These are phyloP conservation scores for Conger conger DNA, from an alignment of 2,113 vertebrate species.

Conservation along the genomic window DNA sequence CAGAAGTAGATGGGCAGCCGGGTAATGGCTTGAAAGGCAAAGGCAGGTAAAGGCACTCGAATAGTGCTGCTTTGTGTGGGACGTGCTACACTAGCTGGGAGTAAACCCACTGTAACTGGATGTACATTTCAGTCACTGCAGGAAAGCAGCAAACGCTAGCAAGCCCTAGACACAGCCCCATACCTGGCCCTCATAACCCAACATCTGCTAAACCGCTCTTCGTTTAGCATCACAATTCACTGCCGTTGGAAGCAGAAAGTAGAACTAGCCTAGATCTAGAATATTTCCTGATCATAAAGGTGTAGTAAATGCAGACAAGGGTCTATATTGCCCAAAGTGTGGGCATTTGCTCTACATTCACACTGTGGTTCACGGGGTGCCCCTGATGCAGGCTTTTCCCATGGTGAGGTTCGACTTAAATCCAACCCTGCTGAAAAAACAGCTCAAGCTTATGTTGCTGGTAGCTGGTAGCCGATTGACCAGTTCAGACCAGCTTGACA, in stretches of 20 bases:
- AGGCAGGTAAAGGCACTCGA: too few species aligned
- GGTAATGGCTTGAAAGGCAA: too few species aligned
- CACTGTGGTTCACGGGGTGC: slow-evolving; percentile 2
- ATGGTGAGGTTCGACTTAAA: neutral
- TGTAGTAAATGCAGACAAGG: neutral
- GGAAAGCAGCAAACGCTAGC: too few species aligned
- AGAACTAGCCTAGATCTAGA: neutral
- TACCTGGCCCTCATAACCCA: neutral
- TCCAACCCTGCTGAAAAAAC: too few species aligned
- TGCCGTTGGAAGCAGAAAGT: neutral
- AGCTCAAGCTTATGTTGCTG: too few species aligned
- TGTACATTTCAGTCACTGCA: too few species aligned
- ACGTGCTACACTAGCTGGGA: too few species aligned
- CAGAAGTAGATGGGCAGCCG: too few species aligned
- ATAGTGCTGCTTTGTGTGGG: too few species aligned
- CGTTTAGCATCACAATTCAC: neutral
- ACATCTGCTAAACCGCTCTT: neutral
- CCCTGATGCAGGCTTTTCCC: neutral
- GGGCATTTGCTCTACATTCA: neutral
- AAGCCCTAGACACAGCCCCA: neutral
- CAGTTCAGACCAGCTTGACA: too few species aligned
- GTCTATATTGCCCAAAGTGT: neutral
- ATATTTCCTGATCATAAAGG: neutral
- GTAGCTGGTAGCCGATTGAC: too few species aligned
- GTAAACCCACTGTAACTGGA: too few species aligned